A percentile compares a stretch with the other conserved stretches of the same genome.
These are phyloP conservation scores for Aurelia sp. DNA, from an alignment of 30 jellyfish, hydroid and myxozoan genomes.

Conservation along the genomic window DNA sequence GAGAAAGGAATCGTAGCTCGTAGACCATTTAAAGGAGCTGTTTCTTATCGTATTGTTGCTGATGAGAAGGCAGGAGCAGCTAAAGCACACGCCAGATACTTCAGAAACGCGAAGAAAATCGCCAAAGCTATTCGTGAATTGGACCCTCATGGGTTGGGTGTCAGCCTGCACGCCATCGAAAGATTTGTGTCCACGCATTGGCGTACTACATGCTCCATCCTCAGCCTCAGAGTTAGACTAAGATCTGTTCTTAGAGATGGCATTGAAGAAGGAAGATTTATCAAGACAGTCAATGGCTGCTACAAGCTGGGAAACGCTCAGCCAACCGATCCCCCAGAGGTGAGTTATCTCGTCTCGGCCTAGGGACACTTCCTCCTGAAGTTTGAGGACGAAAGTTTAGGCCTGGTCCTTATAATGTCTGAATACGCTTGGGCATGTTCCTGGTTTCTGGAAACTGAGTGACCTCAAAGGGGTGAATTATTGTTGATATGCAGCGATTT, in stretches of 20 bases:
- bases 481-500: too few relatives aligned
- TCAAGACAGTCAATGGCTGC: constrained; percentile 52
- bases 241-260: constrained; percentile 79
- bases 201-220: constrained; percentile 68
- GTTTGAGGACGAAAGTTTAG: neutral
- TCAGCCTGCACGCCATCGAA: constrained; percentile 68
- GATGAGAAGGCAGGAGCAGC: constrained; percentile 67
- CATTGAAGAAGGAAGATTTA: constrained; percentile 61
- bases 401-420: neutral
- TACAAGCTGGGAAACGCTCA: constrained; percentile 63
- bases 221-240: constrained; percentile 66
- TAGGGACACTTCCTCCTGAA: too few relatives aligned
- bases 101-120: constrained; percentile 58
- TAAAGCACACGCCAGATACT: constrained; percentile 51
- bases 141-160: constrained; percentile 74
- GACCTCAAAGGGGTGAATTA: too few relatives aligned
- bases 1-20: constrained; percentile 75
- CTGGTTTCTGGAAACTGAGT: too few relatives aligned
- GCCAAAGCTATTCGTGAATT: constrained; percentile 54
- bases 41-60: constrained; percentile 77
- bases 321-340: constrained; percentile 51
- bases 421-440: too few relatives aligned
- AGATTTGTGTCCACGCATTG: constrained; percentile 64
- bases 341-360: constrained; percentile 4
- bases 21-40: constrained; percentile 82